phyloP scores from a whole-genome alignment of 1,140 invertebrate species.

The Venustaconcha ellipsiformis region DNA sequence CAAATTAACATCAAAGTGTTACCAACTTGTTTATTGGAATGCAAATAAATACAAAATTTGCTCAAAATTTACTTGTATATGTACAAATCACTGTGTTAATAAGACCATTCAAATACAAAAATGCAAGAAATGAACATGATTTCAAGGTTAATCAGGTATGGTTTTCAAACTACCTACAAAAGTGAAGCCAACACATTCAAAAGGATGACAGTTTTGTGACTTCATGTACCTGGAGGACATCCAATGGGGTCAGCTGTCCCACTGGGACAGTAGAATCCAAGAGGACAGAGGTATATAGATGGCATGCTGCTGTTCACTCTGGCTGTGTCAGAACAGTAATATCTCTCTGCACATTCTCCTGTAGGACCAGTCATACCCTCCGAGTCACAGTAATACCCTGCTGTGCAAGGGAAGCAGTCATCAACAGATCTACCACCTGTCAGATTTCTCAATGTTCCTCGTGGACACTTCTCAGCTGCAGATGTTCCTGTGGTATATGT shows the following conservation, averaged over 20 bases:
- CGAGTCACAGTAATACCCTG: constrained; percentile 56
- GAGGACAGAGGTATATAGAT: constrained; percentile 49
- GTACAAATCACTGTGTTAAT: too few relatives aligned
- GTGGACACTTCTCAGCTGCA: constrained; percentile 43
- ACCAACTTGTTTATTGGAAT: too few relatives aligned
- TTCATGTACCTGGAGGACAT: constrained; percentile 48
- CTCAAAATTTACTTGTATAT: too few relatives aligned
- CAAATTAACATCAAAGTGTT: too few relatives aligned
- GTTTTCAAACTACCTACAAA: too few relatives aligned
- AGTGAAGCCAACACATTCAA: too few relatives aligned
- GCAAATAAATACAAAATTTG: too few relatives aligned
- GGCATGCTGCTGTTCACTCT: constrained; percentile 49
- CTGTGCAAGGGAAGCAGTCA: constrained; percentile 57
- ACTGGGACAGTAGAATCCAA: constrained; percentile 54
- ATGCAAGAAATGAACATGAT: too few relatives aligned
- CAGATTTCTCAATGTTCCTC: constrained; percentile 52
- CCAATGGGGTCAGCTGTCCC: constrained; percentile 45
- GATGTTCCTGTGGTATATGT: constrained; percentile 40
- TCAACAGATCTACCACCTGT: constrained; percentile 34
- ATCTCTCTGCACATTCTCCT: constrained; percentile 51
- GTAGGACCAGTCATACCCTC: constrained; percentile 38
- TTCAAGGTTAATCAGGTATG: too few relatives aligned
- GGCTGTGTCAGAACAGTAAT: constrained; percentile 58
- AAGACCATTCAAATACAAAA: too few relatives aligned
- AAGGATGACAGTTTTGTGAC: too few relatives aligned